Evolutionary conservation across 1,140 invertebrate species (phyloP).

Genomic region (Aphis gossypii): DNA sequence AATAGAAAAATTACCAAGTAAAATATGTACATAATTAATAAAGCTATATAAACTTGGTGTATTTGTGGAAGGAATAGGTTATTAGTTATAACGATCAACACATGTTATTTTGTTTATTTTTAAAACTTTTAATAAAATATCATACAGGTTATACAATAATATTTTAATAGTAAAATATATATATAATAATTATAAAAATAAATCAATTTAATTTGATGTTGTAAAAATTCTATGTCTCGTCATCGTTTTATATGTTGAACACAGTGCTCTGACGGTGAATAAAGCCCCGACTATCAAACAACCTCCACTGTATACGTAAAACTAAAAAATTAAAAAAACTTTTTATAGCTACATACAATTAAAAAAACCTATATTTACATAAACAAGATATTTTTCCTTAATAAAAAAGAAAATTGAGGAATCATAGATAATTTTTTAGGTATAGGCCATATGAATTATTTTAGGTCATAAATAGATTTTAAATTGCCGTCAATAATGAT

Average conservation of each 20-base stretch:
- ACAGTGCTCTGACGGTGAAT: background rate
- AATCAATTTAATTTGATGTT: background rate
- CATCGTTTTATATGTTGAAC: background rate
- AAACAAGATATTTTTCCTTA: too few species aligned
- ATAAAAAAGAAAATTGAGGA: too few species aligned
- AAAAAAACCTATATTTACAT: too few species aligned
- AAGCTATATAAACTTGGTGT: background rate
- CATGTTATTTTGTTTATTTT: background rate
- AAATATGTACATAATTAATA: too few species aligned
- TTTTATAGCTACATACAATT: background rate
- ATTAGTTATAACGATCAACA: background rate
- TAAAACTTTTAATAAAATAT: background rate
- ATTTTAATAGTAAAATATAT: background rate
- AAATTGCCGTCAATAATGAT: too few species aligned
- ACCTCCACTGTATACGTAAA: constrained; percentile 35
- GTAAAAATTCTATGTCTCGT: background rate
- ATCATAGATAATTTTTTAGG: too few species aligned
- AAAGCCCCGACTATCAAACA: constrained; percentile 11
- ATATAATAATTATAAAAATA: background rate
- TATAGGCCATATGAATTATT: too few species aligned
- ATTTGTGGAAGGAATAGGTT: background rate
- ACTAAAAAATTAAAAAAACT: constrained; percentile 25
- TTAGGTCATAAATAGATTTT: too few species aligned
- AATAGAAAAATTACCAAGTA: too few species aligned
- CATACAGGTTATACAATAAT: background rate